Conservation (phyloP, 2,888 invertebrate species). For the Limenitis camilla region DNA sequence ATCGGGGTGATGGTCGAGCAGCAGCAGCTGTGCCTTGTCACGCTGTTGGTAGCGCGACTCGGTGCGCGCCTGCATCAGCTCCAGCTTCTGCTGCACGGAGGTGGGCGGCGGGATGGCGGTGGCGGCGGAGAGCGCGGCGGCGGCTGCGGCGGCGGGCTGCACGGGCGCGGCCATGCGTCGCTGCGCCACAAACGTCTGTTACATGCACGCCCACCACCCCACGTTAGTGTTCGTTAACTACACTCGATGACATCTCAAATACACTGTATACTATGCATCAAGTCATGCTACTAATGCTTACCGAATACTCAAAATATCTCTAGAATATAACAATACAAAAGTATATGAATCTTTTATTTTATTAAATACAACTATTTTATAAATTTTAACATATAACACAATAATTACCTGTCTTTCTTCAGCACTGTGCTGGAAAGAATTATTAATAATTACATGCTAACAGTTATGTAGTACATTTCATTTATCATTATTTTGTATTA, state of each 20-base stretch:
- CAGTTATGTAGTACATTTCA: background rate
- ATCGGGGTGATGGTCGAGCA: conserved; percentile 37
- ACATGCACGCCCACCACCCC: conserved; percentile 5
- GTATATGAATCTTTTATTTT: background rate
- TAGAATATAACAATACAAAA: conserved; percentile 30
- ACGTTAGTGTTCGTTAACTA: background rate
- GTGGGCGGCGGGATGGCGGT: conserved; percentile 68
- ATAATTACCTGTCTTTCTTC: conserved; percentile 39
- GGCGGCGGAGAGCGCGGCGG: conserved; percentile 66
- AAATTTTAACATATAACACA: background rate
- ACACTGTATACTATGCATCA: background rate
- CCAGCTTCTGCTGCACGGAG: conserved; percentile 66
- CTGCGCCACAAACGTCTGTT: conserved; percentile 65
- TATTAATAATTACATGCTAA: conserved; percentile 8
- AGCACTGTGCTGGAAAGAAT: conserved; percentile 38
- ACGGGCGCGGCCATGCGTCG: conserved; percentile 66
- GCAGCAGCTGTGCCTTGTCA: conserved; percentile 1
- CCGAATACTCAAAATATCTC: conserved; percentile 41
- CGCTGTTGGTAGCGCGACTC: conserved; percentile 49
- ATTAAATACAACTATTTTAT: background rate
- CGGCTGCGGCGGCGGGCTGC: conserved; percentile 68
- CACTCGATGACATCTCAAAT: background rate
- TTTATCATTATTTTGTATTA: too few species aligned
- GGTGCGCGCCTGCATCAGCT: conserved; percentile 62
- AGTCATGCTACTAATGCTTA: conserved; percentile 27